Conservation (phyloP, 2,113 vertebrate species). For the Hirundichthys speculiger region DNA sequence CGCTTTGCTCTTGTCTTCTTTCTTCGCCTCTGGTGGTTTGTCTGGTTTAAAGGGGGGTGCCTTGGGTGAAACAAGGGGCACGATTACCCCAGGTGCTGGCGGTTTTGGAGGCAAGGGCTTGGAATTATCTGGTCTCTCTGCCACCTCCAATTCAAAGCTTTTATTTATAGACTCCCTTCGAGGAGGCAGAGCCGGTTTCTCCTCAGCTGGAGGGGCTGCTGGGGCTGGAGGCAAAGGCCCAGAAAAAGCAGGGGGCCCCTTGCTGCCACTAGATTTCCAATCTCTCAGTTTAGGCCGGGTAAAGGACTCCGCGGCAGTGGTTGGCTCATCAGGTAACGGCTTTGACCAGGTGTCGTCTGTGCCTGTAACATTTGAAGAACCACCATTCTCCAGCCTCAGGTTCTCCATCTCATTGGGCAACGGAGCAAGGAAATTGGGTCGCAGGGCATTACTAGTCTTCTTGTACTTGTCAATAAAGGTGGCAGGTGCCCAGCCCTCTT, state of each 20-base stretch:
- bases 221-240: conserved; percentile 77
- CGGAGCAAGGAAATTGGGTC: conserved; percentile 94
- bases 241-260: conserved; percentile 62
- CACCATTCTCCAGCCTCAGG: conserved; percentile 81
- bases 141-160: conserved; percentile 86
- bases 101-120: conserved; percentile 89
- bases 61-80: conserved; percentile 87
- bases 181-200: conserved; percentile 93
- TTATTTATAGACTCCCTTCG: conserved; percentile 95
- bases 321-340: conserved; percentile 91
- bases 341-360: conserved; percentile 85
- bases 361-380: conserved; percentile 24
- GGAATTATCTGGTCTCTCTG: conserved; percentile 81
- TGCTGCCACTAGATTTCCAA: conserved; percentile 84
- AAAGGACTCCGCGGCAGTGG: conserved; percentile 73
- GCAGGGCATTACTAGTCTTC: conserved; percentile 91
- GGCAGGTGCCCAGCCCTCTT: conserved; percentile 96
- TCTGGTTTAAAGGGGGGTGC: conserved; percentile 77
- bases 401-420: conserved; percentile 90
- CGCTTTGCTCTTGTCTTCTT: conserved; percentile 92
- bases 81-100: conserved; percentile 82
- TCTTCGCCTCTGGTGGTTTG: conserved; percentile 85
- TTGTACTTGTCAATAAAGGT: conserved; percentile 99
- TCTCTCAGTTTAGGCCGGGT: conserved; percentile 86
- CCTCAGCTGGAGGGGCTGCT: conserved; percentile 81